Evolutionary conservation across 92 coral and sea anemone genomes (phyloP).

Genomic region (Anthopleura xanthogrammica): DNA sequence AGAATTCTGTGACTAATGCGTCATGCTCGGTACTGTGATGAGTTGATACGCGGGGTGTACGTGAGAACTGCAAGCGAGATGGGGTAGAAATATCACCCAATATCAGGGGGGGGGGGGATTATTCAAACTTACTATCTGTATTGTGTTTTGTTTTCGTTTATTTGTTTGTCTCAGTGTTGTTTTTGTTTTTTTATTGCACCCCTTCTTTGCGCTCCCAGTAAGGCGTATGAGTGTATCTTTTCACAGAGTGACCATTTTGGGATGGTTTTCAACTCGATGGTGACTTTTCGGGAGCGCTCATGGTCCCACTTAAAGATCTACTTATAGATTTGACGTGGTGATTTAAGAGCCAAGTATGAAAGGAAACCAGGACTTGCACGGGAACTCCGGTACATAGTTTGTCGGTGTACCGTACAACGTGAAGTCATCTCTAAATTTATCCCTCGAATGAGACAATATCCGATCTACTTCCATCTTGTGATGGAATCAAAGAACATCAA

Average conservation of each 20-base stretch:
- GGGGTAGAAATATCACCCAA: too few species aligned
- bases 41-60: background rate
- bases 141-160: too few species aligned
- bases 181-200: too few species aligned
- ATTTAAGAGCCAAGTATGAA: conserved; percentile 4
- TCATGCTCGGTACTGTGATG: too few species aligned
- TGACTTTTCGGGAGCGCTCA: background rate
- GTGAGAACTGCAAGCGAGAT: background rate
- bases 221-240: too few species aligned
- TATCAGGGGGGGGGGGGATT: too few species aligned
- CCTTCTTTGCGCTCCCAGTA: too few species aligned
- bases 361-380: conserved; percentile 18
- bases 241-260: too few species aligned
- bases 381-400: conserved; percentile 4
- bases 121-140: too few species aligned
- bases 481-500: background rate
- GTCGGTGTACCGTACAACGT: background rate
- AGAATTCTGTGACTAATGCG: background rate
- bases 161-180: too few species aligned
- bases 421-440: background rate
- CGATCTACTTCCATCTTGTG: background rate
- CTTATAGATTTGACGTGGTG: conserved; percentile 10
- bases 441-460: background rate
- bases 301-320: background rate
- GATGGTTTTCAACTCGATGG: too few species aligned